A percentile compares a stretch with the other conserved stretches of the same genome.
These are phyloP conservation scores for Orientallactaga bullata DNA, from an alignment of 2,113 vertebrate species.

Conservation along the genomic window DNA sequence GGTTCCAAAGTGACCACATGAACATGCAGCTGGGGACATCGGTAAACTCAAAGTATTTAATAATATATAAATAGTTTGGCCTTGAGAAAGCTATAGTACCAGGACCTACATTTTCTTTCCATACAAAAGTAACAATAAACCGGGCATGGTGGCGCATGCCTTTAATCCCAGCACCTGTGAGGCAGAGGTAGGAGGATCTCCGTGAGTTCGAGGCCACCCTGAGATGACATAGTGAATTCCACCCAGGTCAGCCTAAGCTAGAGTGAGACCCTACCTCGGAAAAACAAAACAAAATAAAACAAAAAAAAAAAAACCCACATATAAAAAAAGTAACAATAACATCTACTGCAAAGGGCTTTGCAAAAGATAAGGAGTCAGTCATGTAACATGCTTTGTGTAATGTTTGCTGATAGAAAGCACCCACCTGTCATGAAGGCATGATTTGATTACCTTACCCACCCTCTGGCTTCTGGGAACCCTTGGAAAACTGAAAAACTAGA, in stretches of 20 bases:
- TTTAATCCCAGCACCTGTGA: no score
- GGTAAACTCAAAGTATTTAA: background rate
- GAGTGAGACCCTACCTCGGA: no score
- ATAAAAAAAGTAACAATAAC: background rate
- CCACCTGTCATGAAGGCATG: background rate
- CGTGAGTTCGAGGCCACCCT: no score
- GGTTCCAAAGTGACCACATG: background rate
- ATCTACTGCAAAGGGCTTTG: background rate
- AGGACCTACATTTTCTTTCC: background rate
- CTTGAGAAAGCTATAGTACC: background rate
- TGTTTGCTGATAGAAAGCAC: background rate
- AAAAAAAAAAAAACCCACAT: no score
- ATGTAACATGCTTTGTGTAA: background rate
- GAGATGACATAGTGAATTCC: no score
- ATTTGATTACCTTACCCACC: background rate
- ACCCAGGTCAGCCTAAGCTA: no score
- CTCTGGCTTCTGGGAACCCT: background rate
- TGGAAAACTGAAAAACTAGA: background rate
- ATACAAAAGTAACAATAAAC: background rate
- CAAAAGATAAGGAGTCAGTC: background rate
- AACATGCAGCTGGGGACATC: background rate
- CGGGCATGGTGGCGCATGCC: no score
- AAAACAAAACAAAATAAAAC: no score
- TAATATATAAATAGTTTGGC: background rate
- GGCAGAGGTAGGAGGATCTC: no score